Conservation (phyloP, 2,888 invertebrate species). For the Trissoscelio sp. region DNA sequence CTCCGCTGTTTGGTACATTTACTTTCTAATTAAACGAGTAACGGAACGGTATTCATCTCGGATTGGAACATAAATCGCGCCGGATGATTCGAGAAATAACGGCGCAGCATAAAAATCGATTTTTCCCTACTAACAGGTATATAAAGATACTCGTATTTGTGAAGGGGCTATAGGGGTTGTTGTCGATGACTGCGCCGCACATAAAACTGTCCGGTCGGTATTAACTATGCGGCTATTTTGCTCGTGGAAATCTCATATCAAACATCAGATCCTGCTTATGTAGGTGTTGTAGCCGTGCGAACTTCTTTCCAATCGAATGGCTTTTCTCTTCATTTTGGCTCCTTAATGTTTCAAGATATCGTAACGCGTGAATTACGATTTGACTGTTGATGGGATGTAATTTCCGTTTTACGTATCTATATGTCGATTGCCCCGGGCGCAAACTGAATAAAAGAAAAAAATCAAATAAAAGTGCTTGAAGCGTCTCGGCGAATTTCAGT, state of each 20-base stretch:
- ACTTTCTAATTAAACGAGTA: slow-evolving; percentile 55
- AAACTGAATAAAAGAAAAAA: not conserved
- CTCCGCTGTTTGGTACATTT: slow-evolving; percentile 2
- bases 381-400: slow-evolving; percentile 37
- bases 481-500: not conserved
- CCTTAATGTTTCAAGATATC: slow-evolving; percentile 20
- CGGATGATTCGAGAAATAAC: slow-evolving; percentile 68
- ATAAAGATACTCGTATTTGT: slow-evolving; percentile 64
- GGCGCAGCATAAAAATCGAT: slow-evolving; percentile 70
- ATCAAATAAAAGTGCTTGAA: not conserved
- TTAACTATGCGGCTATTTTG: slow-evolving; percentile 70
- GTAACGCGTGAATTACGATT: slow-evolving; percentile 41
- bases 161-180: slow-evolving; percentile 60
- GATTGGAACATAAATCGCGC: slow-evolving; percentile 49
- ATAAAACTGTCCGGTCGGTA: slow-evolving; percentile 74
- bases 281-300: slow-evolving; percentile 21
- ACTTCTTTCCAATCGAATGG: slow-evolving; percentile 24
- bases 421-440: too few relatives aligned
- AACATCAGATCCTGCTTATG: slow-evolving; percentile 45
- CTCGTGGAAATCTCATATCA: slow-evolving; percentile 66
- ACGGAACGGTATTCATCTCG: slow-evolving; percentile 33
- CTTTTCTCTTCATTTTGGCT: slow-evolving; percentile 27
- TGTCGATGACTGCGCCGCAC: slow-evolving; percentile 68
- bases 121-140: slow-evolving; percentile 64
- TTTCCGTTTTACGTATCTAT: slow-evolving; percentile 40